Percentiles rank a stretch among this genome's conserved stretches.
Evolutionary conservation across 2,113 vertebrate genomes (phyloP).

Genomic region (Xyrauchen texanus): DNA sequence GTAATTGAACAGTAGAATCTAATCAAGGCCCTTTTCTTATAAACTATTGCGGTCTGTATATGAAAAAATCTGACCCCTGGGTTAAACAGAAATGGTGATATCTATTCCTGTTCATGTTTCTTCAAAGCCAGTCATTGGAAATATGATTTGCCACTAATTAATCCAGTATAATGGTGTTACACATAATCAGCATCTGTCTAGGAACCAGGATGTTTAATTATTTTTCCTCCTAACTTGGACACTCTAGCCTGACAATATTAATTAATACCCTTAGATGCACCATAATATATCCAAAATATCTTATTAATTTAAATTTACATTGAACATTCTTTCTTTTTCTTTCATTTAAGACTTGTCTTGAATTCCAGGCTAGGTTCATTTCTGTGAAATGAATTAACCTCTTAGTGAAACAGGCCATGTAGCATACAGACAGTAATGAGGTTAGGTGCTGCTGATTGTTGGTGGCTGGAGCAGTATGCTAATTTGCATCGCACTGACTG

Average conservation of each 20-base stretch:
- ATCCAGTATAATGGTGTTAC: conserved; percentile 14
- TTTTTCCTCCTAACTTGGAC: background rate
- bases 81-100: conserved; percentile 46
- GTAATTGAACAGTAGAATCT: conserved; percentile 49
- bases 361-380: conserved; percentile 33
- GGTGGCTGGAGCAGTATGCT: conserved; percentile 38
- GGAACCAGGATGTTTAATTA: conserved; percentile 9
- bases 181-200: conserved; percentile 12
- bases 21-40: conserved; percentile 36
- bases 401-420: conserved; percentile 21
- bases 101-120: conserved; percentile 40
- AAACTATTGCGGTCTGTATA: conserved; percentile 5
- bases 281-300: conserved; percentile 8
- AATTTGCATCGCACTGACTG: conserved; percentile 26
- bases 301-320: conserved; percentile 1
- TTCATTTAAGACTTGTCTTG: background rate
- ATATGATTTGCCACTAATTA: conserved; percentile 29
- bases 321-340: background rate
- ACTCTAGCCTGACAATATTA: background rate
- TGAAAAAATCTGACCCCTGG: conserved; percentile 32
- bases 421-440: conserved; percentile 35
- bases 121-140: conserved; percentile 39
- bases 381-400: conserved; percentile 35
- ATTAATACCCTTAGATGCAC: background rate
- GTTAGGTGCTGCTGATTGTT: conserved; percentile 33